Conservation (phyloP, 2,113 vertebrate genomes). For the Osmerus mordax region DNA sequence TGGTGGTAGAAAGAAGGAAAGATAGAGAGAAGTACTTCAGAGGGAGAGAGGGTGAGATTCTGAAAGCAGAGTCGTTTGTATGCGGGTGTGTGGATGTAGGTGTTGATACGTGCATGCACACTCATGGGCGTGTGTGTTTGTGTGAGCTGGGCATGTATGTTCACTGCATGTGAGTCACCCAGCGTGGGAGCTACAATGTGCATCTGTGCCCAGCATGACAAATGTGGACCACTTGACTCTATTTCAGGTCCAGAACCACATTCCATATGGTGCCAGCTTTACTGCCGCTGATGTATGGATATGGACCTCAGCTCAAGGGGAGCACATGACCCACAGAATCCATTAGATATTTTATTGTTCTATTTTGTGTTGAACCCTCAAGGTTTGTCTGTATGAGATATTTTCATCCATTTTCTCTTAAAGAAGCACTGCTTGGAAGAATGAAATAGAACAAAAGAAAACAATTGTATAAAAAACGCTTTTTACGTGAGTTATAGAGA, state of each 20-base stretch:
- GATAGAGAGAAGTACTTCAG: neutral
- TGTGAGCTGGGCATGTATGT: slow-evolving; percentile 15
- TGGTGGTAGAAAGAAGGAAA: neutral
- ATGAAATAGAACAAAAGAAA: slow-evolving; percentile 16
- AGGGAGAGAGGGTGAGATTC: neutral
- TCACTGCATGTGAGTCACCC: slow-evolving; percentile 59
- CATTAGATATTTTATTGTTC: neutral
- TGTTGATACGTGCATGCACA: neutral
- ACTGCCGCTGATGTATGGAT: slow-evolving; percentile 25
- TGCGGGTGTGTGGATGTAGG: neutral
- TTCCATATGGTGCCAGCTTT: slow-evolving; percentile 62
- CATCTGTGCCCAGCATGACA: slow-evolving; percentile 69
- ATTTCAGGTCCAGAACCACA: slow-evolving; percentile 59
- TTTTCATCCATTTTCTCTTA: neutral
- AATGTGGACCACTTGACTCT: slow-evolving; percentile 58
- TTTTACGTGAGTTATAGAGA: no score
- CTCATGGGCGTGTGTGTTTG: slow-evolving; percentile 29
- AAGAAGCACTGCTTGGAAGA: neutral
- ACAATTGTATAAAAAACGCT: neutral
- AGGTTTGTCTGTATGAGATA: neutral
- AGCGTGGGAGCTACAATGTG: slow-evolving; percentile 56
- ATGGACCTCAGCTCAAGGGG: slow-evolving; percentile 11
- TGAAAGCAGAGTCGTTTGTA: neutral
- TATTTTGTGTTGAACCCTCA: neutral
- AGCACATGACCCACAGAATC: slow-evolving; percentile 37